phyloP scores from a whole-genome alignment of 2,113 vertebrate genomes.

The Progne subis region DNA sequence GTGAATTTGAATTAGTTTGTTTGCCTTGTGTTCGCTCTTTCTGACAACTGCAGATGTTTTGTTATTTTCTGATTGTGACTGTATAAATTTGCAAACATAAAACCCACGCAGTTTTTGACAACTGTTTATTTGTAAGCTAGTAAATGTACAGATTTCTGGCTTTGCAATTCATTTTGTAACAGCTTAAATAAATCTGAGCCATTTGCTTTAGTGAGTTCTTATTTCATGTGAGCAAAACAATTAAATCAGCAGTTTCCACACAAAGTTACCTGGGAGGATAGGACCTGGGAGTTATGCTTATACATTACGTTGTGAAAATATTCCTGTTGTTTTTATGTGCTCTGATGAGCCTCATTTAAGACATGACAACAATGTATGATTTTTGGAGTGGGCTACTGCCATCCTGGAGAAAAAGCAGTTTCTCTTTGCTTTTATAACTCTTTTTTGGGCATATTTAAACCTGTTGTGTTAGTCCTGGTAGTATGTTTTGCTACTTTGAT shows the following conservation, averaged over 20 bases:
- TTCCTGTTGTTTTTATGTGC: neutral
- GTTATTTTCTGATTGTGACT: slow-evolving; percentile 18
- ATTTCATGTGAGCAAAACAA: neutral
- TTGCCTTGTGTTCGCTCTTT: neutral
- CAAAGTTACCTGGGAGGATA: neutral
- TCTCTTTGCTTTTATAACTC: neutral
- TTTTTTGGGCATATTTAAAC: neutral
- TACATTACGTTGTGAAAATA: neutral
- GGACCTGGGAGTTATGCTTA: neutral
- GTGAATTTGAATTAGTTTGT: neutral
- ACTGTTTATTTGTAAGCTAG: neutral
- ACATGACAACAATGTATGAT: neutral
- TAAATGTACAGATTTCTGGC: neutral
- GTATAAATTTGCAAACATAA: slow-evolving; percentile 41
- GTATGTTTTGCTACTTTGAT: neutral
- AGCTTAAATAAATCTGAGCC: neutral
- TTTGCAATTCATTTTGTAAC: neutral
- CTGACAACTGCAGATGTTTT: slow-evolving; percentile 24
- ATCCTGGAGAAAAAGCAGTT: neutral
- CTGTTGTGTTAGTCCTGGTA: fast-evolving
- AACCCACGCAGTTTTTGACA: neutral
- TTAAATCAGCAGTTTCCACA: neutral
- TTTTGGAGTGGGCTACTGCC: neutral
- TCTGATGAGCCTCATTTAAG: neutral
- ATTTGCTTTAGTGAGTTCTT: neutral